phyloP scores from a whole-genome alignment of 1,140 invertebrate genomes.

The Drosophila varians region DNA sequence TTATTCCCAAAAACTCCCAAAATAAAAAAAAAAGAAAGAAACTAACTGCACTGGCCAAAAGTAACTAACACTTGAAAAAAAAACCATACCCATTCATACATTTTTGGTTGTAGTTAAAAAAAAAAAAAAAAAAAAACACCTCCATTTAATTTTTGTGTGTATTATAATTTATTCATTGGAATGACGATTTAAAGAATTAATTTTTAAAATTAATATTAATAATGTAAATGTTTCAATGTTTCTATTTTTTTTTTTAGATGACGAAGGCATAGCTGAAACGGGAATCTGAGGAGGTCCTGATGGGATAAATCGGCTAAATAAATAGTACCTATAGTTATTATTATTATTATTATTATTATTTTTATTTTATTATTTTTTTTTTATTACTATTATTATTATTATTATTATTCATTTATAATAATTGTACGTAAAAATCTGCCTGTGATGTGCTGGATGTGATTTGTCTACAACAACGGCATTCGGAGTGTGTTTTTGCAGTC shows the following conservation, averaged over 20 bases:
- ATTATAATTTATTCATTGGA: background rate
- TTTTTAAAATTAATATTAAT: too few species aligned
- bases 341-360: constrained; percentile 4
- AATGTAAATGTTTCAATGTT: too few species aligned
- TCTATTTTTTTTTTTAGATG: constrained; percentile 88
- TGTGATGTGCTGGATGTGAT: constrained; percentile 80
- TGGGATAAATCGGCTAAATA: constrained; percentile 26
- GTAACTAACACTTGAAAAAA: constrained; percentile 37
- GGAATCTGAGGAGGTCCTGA: constrained; percentile 89
- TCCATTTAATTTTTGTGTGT: background rate
- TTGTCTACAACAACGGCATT: constrained; percentile 66
- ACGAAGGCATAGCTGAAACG: constrained; percentile 96
- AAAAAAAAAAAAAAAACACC: too few species aligned
- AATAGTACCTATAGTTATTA: constrained; percentile 39
- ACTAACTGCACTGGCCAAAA: constrained; percentile 32
- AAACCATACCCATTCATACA: background rate
- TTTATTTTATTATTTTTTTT: constrained; percentile 4
- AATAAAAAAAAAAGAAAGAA: constrained; percentile 11
- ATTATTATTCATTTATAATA: constrained; percentile 2
- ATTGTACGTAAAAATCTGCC: constrained; percentile 69
- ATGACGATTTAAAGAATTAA: background rate
- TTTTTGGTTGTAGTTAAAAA: constrained; percentile 15
- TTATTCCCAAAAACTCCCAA: constrained; percentile 1
- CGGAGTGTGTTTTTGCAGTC: constrained; percentile 36
- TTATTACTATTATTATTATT: constrained; percentile 4